A percentile compares a stretch with the other conserved stretches of the same genome.
These are phyloP conservation scores for Drosophila tristis DNA, from an alignment of 1,140 invertebrate genomes.

Conservation along the genomic window DNA sequence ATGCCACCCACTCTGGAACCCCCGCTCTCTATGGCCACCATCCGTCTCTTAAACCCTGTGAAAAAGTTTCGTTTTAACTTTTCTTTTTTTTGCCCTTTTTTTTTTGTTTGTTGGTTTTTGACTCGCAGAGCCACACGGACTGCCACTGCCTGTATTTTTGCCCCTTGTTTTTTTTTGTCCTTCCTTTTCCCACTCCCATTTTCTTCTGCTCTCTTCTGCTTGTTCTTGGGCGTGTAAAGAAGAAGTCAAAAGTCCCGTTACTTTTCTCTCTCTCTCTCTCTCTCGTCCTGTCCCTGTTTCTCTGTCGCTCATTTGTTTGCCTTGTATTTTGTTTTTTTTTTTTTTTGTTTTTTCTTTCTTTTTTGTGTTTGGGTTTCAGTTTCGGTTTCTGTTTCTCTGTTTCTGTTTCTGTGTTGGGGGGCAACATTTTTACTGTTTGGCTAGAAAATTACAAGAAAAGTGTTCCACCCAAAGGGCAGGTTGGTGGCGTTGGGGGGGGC, in stretches of 20 bases:
- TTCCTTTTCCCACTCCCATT: conserved; percentile 15
- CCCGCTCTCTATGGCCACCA: background rate
- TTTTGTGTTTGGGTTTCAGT: conserved; percentile 20
- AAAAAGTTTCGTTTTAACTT: conserved; percentile 76
- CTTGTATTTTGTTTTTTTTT: conserved; percentile 51
- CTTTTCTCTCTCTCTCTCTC: conserved; percentile 4
- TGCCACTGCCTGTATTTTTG: conserved; percentile 22
- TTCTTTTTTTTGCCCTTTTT: conserved; percentile 30
- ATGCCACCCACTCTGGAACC: too few species aligned
- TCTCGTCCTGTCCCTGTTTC: conserved; percentile 5
- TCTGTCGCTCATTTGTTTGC: conserved; percentile 77
- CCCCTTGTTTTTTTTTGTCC: conserved; percentile 15
- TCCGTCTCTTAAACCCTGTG: conserved; percentile 28
- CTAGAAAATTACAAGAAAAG: conserved; percentile 82
- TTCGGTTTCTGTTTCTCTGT: conserved; percentile 20
- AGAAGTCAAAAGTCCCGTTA: conserved; percentile 78
- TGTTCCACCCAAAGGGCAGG: conserved; percentile 47
- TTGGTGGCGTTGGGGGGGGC: too few species aligned
- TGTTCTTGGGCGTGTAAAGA: conserved; percentile 63
- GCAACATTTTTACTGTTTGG: conserved; percentile 65
- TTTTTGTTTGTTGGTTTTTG: conserved; percentile 14
- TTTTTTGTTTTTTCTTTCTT: conserved; percentile 19
- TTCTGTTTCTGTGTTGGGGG: background rate
- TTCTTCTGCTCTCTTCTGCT: conserved; percentile 31
- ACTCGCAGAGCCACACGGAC: conserved; percentile 14